These are phyloP conservation scores for Drosophila leonis DNA, from an alignment of 2,888 invertebrate species.

Conservation along the genomic window DNA sequence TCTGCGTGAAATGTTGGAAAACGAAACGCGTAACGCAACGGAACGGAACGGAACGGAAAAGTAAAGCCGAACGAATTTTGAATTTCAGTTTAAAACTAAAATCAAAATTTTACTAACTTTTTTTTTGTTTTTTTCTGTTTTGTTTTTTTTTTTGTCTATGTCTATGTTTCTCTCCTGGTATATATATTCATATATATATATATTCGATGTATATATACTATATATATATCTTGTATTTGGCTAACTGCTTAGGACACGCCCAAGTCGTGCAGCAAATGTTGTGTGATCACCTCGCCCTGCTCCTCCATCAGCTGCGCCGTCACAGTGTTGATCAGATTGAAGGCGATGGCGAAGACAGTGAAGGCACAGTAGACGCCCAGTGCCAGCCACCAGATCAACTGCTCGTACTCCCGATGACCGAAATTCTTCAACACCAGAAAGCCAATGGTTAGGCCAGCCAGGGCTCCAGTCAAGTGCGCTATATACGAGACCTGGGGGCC, in stretches of 20 bases:
- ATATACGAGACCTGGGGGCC: constrained; percentile 96
- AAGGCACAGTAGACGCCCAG: constrained; percentile 97
- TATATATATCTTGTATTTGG: constrained; percentile 11
- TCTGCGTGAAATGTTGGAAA: constrained; percentile 60
- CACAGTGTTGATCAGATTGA: constrained; percentile 90
- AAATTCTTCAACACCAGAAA: constrained; percentile 97
- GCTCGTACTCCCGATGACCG: constrained; percentile 96
- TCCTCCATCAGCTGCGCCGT: constrained; percentile 85
- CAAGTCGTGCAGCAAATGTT: constrained; percentile 85
- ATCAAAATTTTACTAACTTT: constrained; percentile 38
- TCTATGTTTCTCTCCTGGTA: constrained; percentile 52
- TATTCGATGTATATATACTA: constrained; percentile 8
- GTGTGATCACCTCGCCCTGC: constrained; percentile 85
- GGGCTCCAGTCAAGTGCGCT: constrained; percentile 97
- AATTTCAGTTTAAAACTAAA: constrained; percentile 75
- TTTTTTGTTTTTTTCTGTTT: constrained; percentile 15
- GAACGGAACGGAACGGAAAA: constrained; percentile 63
- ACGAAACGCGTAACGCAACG: constrained; percentile 61
- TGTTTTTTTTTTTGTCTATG: constrained; percentile 32
- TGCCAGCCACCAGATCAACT: constrained; percentile 98
- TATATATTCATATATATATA: constrained; percentile 1
- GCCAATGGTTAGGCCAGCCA: constrained; percentile 97
- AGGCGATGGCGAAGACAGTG: constrained; percentile 96
- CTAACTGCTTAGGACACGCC: constrained; percentile 83
- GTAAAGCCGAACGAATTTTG: constrained; percentile 67